phyloP scores from a whole-genome alignment of 2,888 invertebrate genomes.

The Pseudolycoriella hygida region DNA sequence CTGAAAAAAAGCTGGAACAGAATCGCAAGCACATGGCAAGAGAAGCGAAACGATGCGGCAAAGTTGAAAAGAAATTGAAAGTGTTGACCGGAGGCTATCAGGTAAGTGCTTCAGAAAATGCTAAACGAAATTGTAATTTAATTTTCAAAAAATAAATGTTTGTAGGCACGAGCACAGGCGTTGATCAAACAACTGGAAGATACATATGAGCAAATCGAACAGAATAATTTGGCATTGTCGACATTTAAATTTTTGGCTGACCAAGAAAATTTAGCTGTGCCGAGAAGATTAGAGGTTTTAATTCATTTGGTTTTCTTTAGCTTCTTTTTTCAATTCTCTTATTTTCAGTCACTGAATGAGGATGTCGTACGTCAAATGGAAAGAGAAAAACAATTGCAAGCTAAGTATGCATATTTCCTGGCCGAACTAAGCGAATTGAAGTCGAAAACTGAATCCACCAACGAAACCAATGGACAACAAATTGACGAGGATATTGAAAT shows the following conservation, averaged over 20 bases:
- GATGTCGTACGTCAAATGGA: slow-evolving; percentile 86
- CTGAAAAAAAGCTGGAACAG: slow-evolving; percentile 80
- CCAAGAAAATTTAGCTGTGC: slow-evolving; percentile 80
- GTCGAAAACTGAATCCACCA: background rate
- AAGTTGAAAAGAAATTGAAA: slow-evolving; percentile 93
- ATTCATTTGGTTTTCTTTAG: slow-evolving; percentile 1
- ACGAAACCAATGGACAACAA: background rate
- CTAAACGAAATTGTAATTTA: background rate
- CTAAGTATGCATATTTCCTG: slow-evolving; percentile 59
- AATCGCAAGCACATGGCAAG: slow-evolving; percentile 92
- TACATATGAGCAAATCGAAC: slow-evolving; percentile 77
- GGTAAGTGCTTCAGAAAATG: background rate
- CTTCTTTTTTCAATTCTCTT: slow-evolving; percentile 3
- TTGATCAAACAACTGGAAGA: slow-evolving; percentile 77
- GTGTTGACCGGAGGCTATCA: slow-evolving; percentile 89
- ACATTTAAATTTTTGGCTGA: slow-evolving; percentile 81
- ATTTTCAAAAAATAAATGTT: background rate
- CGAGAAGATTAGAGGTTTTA: slow-evolving; percentile 65
- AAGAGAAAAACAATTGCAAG: slow-evolving; percentile 75
- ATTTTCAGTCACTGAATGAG: slow-evolving; percentile 60
- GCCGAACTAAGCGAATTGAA: slow-evolving; percentile 29
- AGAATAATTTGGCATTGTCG: slow-evolving; percentile 70
- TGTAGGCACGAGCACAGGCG: slow-evolving; percentile 50
- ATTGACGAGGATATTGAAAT: background rate
- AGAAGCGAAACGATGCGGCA: slow-evolving; percentile 91